Evolutionary conservation across 2,888 invertebrate species (phyloP), one percentile per base, ranked within the genome.

Genomic region (Phyllotreta striolata): DNA sequence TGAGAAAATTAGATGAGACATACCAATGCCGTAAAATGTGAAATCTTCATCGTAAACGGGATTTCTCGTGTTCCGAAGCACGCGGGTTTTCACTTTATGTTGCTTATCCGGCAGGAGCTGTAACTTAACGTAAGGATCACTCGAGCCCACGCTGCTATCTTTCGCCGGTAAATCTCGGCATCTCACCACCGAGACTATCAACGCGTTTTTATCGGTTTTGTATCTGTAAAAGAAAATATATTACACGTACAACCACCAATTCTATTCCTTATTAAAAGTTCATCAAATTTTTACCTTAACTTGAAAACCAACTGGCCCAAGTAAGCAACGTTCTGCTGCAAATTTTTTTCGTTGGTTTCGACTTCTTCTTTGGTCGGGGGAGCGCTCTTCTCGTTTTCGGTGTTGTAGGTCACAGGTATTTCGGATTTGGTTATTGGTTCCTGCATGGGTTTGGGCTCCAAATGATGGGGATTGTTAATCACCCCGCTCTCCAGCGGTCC

Each of bases 1-100:
- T 24, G 24, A 24, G 24, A 24, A 24, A 24, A 24, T 24, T 24
- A 24, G 24, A 55, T 34, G 8, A 37, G 44, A 58, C 63, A 38
- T 64, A 70, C 70, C 90, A 75, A 96, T 88, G 60, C 98, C 98
- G 80, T 97, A 99, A 86, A 99, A 98, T 0, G 98, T 98, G 81
- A 99, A 99, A 81, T 98, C 98, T 83, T 99, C 99, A 77, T 99
- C 98, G 82, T 98, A 99, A 1, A 95, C 91, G 0, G 99, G 99
- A 83, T 95, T 95, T 58, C 94, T 87, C 49, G 98, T 98, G 81
- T 98, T 97, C 70, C 98, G 89, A 41, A 98, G 89, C 6, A 99
- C 98, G 63, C 98, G 87, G 34, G 75, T 74, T 65, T 74, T 74
- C 61, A 96, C 97, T 82, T 96, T 96, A 80, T 98, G 97, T 79